Conservation (phyloP, 1,140 invertebrate species). For the Euglossa dilemma region DNA sequence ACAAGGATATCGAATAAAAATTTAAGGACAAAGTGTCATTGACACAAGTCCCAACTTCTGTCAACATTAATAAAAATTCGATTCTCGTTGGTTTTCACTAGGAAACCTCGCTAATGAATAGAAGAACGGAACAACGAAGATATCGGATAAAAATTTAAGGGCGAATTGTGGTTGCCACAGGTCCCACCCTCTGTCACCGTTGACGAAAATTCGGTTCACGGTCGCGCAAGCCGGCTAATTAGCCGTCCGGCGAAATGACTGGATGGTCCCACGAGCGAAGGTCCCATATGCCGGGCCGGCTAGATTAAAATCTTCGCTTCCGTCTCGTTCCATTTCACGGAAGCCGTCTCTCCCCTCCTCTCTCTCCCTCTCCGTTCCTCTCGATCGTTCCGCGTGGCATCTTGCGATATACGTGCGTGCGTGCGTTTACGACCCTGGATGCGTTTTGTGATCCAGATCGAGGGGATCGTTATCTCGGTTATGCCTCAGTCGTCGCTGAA, state of each 20-base stretch:
- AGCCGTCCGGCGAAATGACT: constrained; percentile 72
- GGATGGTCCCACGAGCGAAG: constrained; percentile 72
- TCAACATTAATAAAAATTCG: too few species aligned
- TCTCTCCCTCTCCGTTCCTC: constrained; percentile 22
- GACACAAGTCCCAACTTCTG: too few species aligned
- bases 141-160: too few species aligned
- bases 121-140: too few species aligned
- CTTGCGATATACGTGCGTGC: constrained; percentile 45
- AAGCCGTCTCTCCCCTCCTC: neutral
- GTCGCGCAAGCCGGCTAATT: constrained; percentile 75
- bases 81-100: too few species aligned
- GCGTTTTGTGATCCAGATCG: constrained; percentile 77
- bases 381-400: constrained; percentile 15
- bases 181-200: constrained; percentile 59
- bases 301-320: constrained; percentile 74
- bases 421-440: constrained; percentile 67
- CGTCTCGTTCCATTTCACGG: constrained; percentile 49
- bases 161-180: too few species aligned
- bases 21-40: too few species aligned
- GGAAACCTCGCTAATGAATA: too few species aligned
- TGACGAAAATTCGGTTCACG: constrained; percentile 74
- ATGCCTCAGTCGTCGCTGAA: constrained; percentile 72
- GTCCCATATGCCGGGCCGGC: constrained; percentile 70
- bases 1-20: too few species aligned
- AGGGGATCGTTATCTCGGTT: constrained; percentile 77